phyloP scores from a whole-genome alignment of 2,797 vertebrate species.

The Coregonus sp. region DNA sequence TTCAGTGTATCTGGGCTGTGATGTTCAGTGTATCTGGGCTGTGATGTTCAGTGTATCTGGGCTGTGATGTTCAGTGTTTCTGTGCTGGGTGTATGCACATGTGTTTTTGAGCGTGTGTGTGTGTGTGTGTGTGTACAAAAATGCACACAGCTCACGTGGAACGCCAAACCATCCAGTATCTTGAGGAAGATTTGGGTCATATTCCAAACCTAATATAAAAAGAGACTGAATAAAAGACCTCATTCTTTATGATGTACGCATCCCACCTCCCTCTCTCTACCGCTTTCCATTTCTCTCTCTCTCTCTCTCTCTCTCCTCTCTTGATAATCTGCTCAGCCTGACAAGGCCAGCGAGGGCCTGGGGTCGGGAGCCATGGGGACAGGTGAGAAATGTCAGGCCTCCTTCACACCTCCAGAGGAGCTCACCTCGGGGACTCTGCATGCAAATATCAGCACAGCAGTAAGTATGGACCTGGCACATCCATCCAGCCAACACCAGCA shows the following conservation, averaged over 20 bases:
- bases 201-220: slow-evolving; percentile 35
- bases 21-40: no score
- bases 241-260: slow-evolving; percentile 44
- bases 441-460: slow-evolving; percentile 68
- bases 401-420: slow-evolving; percentile 61
- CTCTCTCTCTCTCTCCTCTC: slow-evolving; percentile 12
- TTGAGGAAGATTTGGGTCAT: slow-evolving; percentile 15
- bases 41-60: no score
- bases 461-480: slow-evolving; percentile 45
- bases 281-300: not conserved
- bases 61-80: not conserved
- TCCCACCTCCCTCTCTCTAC: not conserved
- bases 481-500: slow-evolving; percentile 40
- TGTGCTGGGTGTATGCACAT: slow-evolving; percentile 7
- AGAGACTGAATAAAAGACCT: slow-evolving; percentile 6
- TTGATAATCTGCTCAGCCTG: slow-evolving; percentile 61
- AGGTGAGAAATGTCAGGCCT: slow-evolving; percentile 69
- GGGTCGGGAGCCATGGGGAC: slow-evolving; percentile 62
- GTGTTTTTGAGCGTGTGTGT: not conserved
- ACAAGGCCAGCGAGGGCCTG: slow-evolving; percentile 59
- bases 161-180: slow-evolving; percentile 16
- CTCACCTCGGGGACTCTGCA: slow-evolving; percentile 51
- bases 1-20: no score
- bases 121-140: not conserved
- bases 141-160: not conserved